These are phyloP conservation scores for Atta cephalotes DNA, from an alignment of 1,140 invertebrate genomes.

Conservation along the genomic window DNA sequence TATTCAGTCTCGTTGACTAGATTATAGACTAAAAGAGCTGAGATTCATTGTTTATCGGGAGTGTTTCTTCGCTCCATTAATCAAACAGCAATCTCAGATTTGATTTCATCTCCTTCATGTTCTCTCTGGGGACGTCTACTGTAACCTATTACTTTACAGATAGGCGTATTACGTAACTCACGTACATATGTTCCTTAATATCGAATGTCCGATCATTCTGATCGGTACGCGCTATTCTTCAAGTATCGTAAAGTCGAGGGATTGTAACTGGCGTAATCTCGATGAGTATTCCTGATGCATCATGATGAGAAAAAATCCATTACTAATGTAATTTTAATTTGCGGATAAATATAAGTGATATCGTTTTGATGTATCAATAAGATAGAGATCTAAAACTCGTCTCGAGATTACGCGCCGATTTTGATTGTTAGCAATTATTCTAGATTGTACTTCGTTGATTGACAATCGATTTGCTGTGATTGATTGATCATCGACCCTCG, in stretches of 20 bases:
- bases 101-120: slow-evolving; percentile 5
- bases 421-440: slow-evolving; percentile 20
- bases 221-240: background rate
- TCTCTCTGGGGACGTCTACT: slow-evolving; percentile 1
- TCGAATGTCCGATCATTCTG: background rate
- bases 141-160: slow-evolving; percentile 33
- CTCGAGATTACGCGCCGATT: background rate
- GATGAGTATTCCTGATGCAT: background rate
- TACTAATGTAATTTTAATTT: background rate
- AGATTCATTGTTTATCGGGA: background rate
- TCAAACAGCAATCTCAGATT: slow-evolving; percentile 20
- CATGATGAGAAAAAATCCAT: background rate
- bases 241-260: background rate
- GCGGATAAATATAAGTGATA: background rate
- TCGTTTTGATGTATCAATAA: background rate
- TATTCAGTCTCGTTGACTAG: slow-evolving; percentile 18
- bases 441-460: background rate
- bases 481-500: background rate
- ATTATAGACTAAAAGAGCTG: background rate
- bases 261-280: background rate
- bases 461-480: background rate
- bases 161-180: slow-evolving; percentile 53
- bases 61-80: slow-evolving; percentile 16
- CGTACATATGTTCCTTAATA: background rate
- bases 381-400: background rate